phyloP scores from a whole-genome alignment of 2,888 invertebrate genomes.

The Drosophila parthenogenetica region DNA sequence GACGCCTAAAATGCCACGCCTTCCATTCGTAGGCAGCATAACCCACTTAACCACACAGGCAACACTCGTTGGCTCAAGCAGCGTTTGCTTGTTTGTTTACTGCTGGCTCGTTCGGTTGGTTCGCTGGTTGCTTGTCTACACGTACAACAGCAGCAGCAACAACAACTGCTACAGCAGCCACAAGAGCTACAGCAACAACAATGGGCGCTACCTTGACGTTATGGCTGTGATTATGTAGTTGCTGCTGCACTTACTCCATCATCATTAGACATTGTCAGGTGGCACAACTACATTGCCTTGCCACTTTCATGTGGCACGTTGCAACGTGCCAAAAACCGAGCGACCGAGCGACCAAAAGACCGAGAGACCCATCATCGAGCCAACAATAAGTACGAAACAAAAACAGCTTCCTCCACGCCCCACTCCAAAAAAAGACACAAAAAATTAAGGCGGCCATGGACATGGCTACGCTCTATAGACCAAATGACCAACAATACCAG shows the following conservation, averaged over 20 bases:
- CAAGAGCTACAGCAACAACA: slow-evolving; percentile 18
- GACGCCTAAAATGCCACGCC: slow-evolving; percentile 34
- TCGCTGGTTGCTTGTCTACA: slow-evolving; percentile 64
- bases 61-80: slow-evolving; percentile 65
- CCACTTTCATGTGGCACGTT: slow-evolving; percentile 50
- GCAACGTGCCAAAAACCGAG: slow-evolving; percentile 60
- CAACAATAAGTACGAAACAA: slow-evolving; percentile 36
- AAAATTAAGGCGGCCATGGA: slow-evolving; percentile 42
- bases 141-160: slow-evolving; percentile 41
- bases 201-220: slow-evolving; percentile 41
- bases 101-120: slow-evolving; percentile 50
- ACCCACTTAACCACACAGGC: slow-evolving; percentile 42
- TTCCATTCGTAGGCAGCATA: slow-evolving; percentile 2
- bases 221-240: slow-evolving; percentile 62
- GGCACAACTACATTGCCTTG: slow-evolving; percentile 53
- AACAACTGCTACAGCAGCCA: slow-evolving; percentile 30
- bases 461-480: slow-evolving; percentile 16
- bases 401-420: slow-evolving; percentile 4
- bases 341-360: slow-evolving; percentile 34
- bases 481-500: slow-evolving; percentile 27
- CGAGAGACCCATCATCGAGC: slow-evolving; percentile 29
- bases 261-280: slow-evolving; percentile 73
- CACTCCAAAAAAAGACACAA: background rate
- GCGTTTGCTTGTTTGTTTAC: slow-evolving; percentile 68
- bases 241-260: slow-evolving; percentile 69